A percentile compares a stretch with the other conserved stretches of the same genome.
Evolutionary conservation across 2,113 vertebrate genomes (phyloP).

Genomic region (Hirundichthys speculiger): DNA sequence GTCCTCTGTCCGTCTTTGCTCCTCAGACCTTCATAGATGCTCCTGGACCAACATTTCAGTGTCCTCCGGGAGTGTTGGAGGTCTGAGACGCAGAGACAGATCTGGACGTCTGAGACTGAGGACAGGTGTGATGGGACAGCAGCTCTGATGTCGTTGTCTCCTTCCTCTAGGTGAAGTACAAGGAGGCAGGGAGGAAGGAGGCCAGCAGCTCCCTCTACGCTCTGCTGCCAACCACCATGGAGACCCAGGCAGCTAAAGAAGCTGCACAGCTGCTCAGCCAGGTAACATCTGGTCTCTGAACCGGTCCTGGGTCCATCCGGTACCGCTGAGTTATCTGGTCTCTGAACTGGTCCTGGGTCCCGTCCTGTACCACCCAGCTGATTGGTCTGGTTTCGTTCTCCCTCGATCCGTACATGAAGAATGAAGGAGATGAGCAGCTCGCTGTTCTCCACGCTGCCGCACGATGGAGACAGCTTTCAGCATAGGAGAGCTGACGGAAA

Average conservation of each 20-base stretch:
- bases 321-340: too few relatives aligned
- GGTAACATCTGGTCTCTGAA: conserved; percentile 32
- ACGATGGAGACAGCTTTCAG: conserved; percentile 87
- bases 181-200: conserved; percentile 72
- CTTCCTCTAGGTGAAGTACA: conserved; percentile 85
- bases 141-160: not conserved
- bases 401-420: too few relatives aligned
- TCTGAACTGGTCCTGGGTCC: too few relatives aligned
- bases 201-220: conserved; percentile 51
- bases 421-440: conserved; percentile 81
- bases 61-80: too few relatives aligned
- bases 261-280: conserved; percentile 64
- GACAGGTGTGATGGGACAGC: not conserved
- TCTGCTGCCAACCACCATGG: conserved; percentile 59
- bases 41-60: too few relatives aligned
- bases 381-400: too few relatives aligned
- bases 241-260: conserved; percentile 68
- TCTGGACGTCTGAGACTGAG: too few relatives aligned
- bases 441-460: conserved; percentile 84
- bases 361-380: too few relatives aligned
- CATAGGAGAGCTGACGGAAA: conserved; percentile 75
- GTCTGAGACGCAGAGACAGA: too few relatives aligned
- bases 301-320: not conserved
- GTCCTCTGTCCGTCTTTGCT: too few relatives aligned
- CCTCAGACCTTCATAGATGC: too few relatives aligned